A percentile compares a stretch with the other conserved stretches of the same genome.
phyloP scores from a whole-genome alignment of 2,113 vertebrate species.

The Zosterops hypoxanthus region DNA sequence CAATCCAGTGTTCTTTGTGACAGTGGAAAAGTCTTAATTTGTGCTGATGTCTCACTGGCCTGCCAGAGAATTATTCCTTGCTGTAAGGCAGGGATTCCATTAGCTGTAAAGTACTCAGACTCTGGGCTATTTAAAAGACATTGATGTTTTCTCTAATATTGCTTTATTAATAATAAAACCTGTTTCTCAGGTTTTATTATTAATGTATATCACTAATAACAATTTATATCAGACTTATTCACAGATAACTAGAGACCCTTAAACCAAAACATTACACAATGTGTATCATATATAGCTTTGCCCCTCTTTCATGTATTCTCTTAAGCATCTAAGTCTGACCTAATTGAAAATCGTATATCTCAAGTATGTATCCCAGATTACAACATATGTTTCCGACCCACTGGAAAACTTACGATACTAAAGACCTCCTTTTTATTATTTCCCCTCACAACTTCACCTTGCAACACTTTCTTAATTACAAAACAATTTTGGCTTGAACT shows the following conservation, averaged over 20 bases:
- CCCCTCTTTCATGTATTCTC: background rate
- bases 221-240: background rate
- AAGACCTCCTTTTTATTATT: constrained; percentile 55
- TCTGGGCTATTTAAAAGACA: background rate
- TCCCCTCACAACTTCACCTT: constrained; percentile 57
- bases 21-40: background rate
- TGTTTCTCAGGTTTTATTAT: background rate
- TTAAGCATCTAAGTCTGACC: background rate
- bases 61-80: background rate
- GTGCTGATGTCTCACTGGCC: background rate
- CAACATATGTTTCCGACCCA: background rate
- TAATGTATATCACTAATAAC: background rate
- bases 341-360: background rate
- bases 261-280: background rate
- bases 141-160: background rate
- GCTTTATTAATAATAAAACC: too few relatives aligned
- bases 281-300: rapidly evolving
- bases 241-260: background rate
- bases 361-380: background rate
- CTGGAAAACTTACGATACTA: background rate
- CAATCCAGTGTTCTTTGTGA: constrained; percentile 14
- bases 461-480: constrained; percentile 68
- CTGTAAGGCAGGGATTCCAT: background rate
- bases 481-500: constrained; percentile 67
- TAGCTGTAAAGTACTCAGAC: background rate